These are phyloP conservation scores for Struthidea cinerea DNA, from an alignment of 2,113 vertebrate genomes.

Conservation along the genomic window DNA sequence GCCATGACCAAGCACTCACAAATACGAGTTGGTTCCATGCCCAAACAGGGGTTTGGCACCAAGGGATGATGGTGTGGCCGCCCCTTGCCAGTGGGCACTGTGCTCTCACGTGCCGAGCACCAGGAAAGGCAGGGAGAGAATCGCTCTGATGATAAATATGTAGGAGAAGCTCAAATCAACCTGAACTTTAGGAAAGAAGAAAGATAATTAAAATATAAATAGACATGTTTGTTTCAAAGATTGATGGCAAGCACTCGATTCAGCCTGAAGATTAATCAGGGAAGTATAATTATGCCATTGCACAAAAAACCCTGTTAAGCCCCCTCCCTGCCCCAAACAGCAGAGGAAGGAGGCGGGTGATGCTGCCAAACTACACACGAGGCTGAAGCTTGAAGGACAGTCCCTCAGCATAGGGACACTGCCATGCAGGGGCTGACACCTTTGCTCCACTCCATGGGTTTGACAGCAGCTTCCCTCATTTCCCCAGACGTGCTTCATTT, in stretches of 20 bases:
- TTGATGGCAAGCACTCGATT: constrained; percentile 61
- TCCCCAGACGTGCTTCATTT: not conserved
- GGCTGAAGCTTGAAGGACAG: not conserved
- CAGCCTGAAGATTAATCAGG: constrained; percentile 73
- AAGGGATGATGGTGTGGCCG: fast-evolving
- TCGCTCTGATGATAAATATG: constrained; percentile 52
- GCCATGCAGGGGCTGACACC: not conserved
- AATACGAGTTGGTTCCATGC: fast-evolving
- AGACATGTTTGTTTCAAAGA: constrained; percentile 75
- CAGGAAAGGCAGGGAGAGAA: not conserved
- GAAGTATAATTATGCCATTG: constrained; percentile 64
- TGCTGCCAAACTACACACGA: fast-evolving
- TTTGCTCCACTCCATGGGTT: not conserved
- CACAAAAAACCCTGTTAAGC: not conserved
- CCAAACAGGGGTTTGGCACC: fast-evolving
- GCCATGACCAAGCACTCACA: fast-evolving
- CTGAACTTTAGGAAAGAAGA: constrained; percentile 60
- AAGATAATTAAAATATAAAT: constrained; percentile 77
- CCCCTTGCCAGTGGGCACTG: fast-evolving
- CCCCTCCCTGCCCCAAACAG: not conserved
- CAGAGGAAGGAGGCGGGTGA: fast-evolving
- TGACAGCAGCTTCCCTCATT: not conserved
- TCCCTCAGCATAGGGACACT: fast-evolving
- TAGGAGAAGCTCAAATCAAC: constrained; percentile 69
- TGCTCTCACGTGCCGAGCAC: not conserved